Percentiles rank a stretch among this genome's conserved stretches.
Evolutionary conservation across 2,797 vertebrate species (phyloP).

Genomic region (Morus bassanus): DNA sequence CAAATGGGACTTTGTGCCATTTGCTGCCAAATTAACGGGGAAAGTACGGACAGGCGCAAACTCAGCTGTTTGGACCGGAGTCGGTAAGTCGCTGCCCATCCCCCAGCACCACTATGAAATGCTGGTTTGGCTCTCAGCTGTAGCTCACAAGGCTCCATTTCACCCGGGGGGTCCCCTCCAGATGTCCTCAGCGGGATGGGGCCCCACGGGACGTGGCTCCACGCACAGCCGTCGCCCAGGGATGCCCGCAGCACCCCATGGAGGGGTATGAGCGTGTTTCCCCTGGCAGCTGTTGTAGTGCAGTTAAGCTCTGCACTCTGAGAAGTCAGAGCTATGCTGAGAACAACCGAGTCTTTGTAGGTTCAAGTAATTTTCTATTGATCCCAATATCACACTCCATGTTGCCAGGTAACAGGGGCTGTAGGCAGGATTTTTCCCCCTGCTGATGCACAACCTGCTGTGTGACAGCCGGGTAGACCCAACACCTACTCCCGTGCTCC

Average conservation of each 20-base stretch:
- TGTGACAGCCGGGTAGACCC: not conserved
- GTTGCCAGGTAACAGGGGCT: not conserved
- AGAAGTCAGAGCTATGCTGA: not conserved
- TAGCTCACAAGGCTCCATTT: not conserved
- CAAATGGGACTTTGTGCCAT: not conserved
- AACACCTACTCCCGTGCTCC: not conserved
- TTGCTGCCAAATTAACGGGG: not conserved
- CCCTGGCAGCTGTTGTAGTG: not conserved
- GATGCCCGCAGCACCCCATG: accelerated
- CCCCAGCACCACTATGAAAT: accelerated
- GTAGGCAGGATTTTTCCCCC: not conserved
- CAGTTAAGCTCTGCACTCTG: accelerated
- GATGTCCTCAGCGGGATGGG: accelerated
- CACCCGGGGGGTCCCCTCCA: not conserved
- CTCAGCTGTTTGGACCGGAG: not conserved
- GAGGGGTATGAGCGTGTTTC: accelerated
- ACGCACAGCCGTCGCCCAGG: accelerated
- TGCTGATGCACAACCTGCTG: not conserved
- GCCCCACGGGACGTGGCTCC: accelerated
- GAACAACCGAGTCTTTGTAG: not conserved
- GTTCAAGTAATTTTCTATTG: not conserved
- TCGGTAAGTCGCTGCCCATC: accelerated
- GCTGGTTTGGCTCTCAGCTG: not conserved
- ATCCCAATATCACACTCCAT: accelerated
- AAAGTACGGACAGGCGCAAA: not conserved